Evolutionary conservation across 1,140 invertebrate species (phyloP).

Genomic region (Drosophila chauvacae): DNA sequence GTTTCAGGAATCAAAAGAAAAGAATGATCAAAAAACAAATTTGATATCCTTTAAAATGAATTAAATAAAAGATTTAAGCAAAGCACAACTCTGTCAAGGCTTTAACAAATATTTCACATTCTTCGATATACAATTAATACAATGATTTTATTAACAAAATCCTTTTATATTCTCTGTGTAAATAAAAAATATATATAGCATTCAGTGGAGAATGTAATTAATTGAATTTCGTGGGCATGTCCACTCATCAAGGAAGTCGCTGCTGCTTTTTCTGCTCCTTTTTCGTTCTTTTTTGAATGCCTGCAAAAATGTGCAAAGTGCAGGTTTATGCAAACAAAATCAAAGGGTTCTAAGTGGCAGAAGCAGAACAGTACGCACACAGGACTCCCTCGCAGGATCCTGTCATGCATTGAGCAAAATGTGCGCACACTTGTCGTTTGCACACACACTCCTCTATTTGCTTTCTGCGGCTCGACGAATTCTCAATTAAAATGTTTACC

Average conservation of each 20-base stretch:
- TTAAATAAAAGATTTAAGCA: no score
- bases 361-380: background rate
- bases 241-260: conserved; percentile 14
- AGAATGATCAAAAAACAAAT: no score
- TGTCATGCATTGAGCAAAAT: conserved; percentile 40
- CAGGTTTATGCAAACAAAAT: conserved; percentile 66
- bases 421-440: conserved; percentile 61
- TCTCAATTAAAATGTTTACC: conserved; percentile 80
- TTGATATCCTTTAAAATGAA: background rate
- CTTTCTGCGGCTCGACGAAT: conserved; percentile 70
- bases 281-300: conserved; percentile 46
- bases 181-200: background rate
- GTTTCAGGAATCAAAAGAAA: no score
- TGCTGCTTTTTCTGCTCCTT: conserved; percentile 3
- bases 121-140: background rate
- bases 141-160: background rate
- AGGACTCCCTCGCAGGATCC: conserved; percentile 22
- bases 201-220: conserved; percentile 69
- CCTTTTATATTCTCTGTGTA: background rate
- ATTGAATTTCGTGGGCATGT: conserved; percentile 67
- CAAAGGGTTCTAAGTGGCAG: conserved; percentile 56
- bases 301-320: conserved; percentile 63
- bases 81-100: background rate
- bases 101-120: background rate
- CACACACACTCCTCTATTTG: conserved; percentile 66